Evolutionary conservation across 92 coral and sea anemone genomes (phyloP).

Genomic region (Anthopleura xanthogrammica): DNA sequence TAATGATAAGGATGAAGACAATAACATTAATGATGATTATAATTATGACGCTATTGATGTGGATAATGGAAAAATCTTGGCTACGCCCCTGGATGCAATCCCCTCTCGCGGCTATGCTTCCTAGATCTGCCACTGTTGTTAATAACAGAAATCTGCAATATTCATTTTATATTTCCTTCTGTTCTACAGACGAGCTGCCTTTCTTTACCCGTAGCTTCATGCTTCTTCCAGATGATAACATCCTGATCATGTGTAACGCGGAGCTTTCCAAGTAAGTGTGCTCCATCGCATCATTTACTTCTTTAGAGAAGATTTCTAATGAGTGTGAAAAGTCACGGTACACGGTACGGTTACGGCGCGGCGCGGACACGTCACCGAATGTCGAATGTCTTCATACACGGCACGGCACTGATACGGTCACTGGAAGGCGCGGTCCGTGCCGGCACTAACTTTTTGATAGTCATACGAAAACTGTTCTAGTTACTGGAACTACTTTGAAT

Average conservation of each 20-base stretch:
- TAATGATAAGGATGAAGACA: neutral
- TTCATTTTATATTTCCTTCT: neutral
- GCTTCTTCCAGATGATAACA: conserved; percentile 27
- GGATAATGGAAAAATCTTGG: too few relatives aligned
- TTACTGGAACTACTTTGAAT: too few relatives aligned
- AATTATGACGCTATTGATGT: conserved; percentile 13
- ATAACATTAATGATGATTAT: neutral
- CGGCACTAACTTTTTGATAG: too few relatives aligned
- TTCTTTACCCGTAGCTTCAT: conserved; percentile 46
- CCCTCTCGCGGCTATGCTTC: neutral
- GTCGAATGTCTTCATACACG: too few relatives aligned
- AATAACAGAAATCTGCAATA: neutral
- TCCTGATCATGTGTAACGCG: conserved; percentile 35
- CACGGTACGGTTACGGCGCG: too few relatives aligned
- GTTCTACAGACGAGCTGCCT: conserved; percentile 24
- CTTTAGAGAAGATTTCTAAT: too few relatives aligned
- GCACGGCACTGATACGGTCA: too few relatives aligned
- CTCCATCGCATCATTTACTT: neutral
- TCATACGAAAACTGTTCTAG: too few relatives aligned
- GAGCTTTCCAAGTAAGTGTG: conserved; percentile 28
- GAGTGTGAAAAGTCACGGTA: too few relatives aligned
- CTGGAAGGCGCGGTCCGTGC: too few relatives aligned
- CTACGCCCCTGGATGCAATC: too few relatives aligned
- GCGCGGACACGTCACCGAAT: too few relatives aligned
- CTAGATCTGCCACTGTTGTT: neutral